Evolutionary conservation across 2,888 invertebrate species (phyloP).

Genomic region (Bursaphelenchus okinawaensis): DNA sequence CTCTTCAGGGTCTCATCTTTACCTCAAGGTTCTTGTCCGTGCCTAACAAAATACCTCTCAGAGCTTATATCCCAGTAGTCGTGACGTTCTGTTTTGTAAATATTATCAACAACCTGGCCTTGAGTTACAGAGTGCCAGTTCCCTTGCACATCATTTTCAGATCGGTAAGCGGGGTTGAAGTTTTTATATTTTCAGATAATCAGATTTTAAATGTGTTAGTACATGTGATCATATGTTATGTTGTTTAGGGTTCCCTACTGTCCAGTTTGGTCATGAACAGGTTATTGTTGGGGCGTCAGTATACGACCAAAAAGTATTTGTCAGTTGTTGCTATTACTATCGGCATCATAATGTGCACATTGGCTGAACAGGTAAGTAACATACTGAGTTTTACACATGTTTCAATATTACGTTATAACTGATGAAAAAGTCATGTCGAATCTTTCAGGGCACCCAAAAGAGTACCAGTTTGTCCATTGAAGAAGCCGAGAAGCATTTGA

Average conservation of each 20-base stretch:
- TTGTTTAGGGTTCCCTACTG: slow-evolving; percentile 81
- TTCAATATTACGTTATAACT: not conserved
- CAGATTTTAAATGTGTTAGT: not conserved
- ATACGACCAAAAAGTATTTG: slow-evolving; percentile 73
- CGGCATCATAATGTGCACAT: slow-evolving; percentile 87
- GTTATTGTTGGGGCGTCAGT: slow-evolving; percentile 74
- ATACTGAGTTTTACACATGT: not conserved
- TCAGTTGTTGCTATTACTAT: slow-evolving; percentile 85
- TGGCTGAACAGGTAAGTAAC: slow-evolving; percentile 62
- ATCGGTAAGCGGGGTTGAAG: slow-evolving; percentile 69
- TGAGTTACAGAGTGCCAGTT: slow-evolving; percentile 92
- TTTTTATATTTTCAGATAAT: not conserved
- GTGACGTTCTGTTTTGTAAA: slow-evolving; percentile 83
- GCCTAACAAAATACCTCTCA: slow-evolving; percentile 67
- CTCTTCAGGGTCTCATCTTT: slow-evolving; percentile 79
- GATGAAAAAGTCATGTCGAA: not conserved
- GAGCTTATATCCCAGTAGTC: slow-evolving; percentile 76
- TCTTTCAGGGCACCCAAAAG: not conserved
- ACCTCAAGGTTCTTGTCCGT: slow-evolving; percentile 73
- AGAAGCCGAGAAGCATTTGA: slow-evolving; percentile 50
- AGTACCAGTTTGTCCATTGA: slow-evolving; percentile 32
- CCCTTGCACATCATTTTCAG: slow-evolving; percentile 97
- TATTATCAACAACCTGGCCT: slow-evolving; percentile 82
- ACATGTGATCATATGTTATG: not conserved
- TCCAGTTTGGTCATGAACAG: slow-evolving; percentile 94